Evolutionary conservation across 2,113 vertebrate species (phyloP).

Genomic region (Jaculus jaculus): DNA sequence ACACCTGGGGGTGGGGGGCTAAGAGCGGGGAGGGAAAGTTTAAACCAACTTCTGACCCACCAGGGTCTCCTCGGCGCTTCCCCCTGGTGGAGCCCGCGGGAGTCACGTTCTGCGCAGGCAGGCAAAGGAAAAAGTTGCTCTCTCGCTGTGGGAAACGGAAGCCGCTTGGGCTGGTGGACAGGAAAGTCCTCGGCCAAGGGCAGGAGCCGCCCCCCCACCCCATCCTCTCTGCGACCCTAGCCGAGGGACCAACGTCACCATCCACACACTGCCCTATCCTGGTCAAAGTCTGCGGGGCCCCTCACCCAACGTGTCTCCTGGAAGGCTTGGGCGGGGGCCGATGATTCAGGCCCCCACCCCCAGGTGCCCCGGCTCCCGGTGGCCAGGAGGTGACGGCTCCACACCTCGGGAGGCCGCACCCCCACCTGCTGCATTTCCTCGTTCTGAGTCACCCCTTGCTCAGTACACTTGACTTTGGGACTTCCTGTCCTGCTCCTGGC

Average conservation of each 20-base stretch:
- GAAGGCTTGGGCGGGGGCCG: slow-evolving; percentile 36
- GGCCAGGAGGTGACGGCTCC: slow-evolving; percentile 64
- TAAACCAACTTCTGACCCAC: neutral
- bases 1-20: neutral
- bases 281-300: neutral
- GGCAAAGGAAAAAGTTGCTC: neutral
- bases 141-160: neutral
- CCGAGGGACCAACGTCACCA: neutral
- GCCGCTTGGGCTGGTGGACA: neutral
- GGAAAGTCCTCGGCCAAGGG: neutral
- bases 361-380: slow-evolving; percentile 10
- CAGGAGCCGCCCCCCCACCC: neutral
- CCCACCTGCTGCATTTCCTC: slow-evolving; percentile 76
- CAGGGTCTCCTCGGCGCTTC: slow-evolving; percentile 21
- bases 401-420: slow-evolving; percentile 68
- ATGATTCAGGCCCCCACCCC: slow-evolving; percentile 57
- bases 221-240: neutral
- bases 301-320: neutral
- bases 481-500: slow-evolving; percentile 67
- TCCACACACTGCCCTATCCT: neutral
- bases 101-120: neutral
- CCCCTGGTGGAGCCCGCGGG: slow-evolving; percentile 13
- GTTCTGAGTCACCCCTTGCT: slow-evolving; percentile 76
- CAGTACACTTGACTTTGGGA: slow-evolving; percentile 65
- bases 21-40: neutral